Evolutionary conservation across 2,113 vertebrate species (phyloP), one percentile per base, ranked within the genome.

Genomic region (Xiphorhynchus elegans): DNA sequence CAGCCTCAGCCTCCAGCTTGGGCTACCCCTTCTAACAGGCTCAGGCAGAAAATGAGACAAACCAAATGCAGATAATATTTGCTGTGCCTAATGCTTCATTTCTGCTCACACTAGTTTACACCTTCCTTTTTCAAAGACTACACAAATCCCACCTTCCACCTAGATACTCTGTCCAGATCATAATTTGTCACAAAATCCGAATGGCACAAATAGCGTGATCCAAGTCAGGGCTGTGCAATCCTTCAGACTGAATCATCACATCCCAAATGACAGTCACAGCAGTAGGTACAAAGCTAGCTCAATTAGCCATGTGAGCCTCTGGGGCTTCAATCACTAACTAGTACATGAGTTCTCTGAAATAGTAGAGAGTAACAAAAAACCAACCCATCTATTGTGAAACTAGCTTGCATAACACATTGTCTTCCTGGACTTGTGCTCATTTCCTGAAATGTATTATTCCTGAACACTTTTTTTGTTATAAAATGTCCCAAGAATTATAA

Each of bases 181-280:
- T 4, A 4, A 6, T 40, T 63, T 39, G 21, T 24, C 70, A 67
- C 63, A 21, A 49, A 82, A 66, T 26, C 78, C 59, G 16, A 10
- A 18, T 2, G 31, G 78, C 58, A 29, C 40, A 62, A 46, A 63
- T 1, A 33, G 23, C 0, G 3, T 8, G 40, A 28, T 24, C 44
- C 2, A 0, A 42, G 42, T 4, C 37, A 53, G 68, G 2, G 10
- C 44, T 31, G 64, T 4, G 31, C 3, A 1, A 1, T 10, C 81
- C 78, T 52, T 46, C 49, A 17, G 44, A 3, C 1, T 63, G 83
- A 62, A 19, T 7, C 5, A 1, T 2, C 84, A n/a, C 46, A 39
- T 23, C 53, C 31, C 53, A 25, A 49, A 12, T 17, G n/a, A 62
- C 87, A 83, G 53, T 6, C 87, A 24, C 75, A 59, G 75, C 75